A percentile compares a stretch with the other conserved stretches of the same genome.
Evolutionary conservation across 1,140 invertebrate genomes (phyloP).

Genomic region (Bombyx mandarina): DNA sequence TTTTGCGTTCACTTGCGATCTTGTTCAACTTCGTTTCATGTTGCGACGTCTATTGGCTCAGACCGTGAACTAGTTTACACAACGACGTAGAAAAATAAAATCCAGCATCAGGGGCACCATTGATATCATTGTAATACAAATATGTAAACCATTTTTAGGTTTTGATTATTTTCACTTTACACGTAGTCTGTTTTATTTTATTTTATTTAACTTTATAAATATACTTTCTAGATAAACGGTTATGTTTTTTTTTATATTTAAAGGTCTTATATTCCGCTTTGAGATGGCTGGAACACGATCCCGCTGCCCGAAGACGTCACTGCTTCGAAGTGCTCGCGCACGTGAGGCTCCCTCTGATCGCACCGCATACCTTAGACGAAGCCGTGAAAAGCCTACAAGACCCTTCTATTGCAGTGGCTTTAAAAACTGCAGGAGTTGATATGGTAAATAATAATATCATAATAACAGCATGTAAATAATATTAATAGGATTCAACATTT

Average conservation of each 20-base stretch:
- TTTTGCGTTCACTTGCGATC: too few species aligned
- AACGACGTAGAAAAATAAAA: too few species aligned
- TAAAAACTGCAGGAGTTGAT: conserved; percentile 87
- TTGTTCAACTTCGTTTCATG: too few species aligned
- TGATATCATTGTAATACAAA: too few species aligned
- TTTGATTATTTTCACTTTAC: too few species aligned
- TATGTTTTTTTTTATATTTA: conserved; percentile 5
- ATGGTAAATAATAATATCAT: conserved; percentile 66
- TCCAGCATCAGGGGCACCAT: too few species aligned
- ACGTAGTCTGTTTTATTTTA: not conserved
- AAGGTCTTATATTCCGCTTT: conserved; percentile 92
- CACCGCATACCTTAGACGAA: conserved; percentile 84
- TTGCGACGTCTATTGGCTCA: too few species aligned
- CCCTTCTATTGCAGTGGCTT: conserved; percentile 83
- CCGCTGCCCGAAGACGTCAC: conserved; percentile 82
- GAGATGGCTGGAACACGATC: conserved; percentile 90
- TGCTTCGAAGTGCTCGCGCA: conserved; percentile 90
- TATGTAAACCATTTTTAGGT: too few species aligned
- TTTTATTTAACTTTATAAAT: not conserved
- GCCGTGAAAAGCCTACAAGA: conserved; percentile 86
- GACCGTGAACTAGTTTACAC: too few species aligned
- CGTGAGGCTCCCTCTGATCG: conserved; percentile 88
- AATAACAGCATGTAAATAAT: too few species aligned
- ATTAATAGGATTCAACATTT: too few species aligned
- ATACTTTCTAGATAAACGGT: not conserved